Evolutionary conservation across 1,140 invertebrate genomes (phyloP), one percentile per base, ranked within the genome.

Genomic region (Carcinoscorpius rotundicauda): DNA sequence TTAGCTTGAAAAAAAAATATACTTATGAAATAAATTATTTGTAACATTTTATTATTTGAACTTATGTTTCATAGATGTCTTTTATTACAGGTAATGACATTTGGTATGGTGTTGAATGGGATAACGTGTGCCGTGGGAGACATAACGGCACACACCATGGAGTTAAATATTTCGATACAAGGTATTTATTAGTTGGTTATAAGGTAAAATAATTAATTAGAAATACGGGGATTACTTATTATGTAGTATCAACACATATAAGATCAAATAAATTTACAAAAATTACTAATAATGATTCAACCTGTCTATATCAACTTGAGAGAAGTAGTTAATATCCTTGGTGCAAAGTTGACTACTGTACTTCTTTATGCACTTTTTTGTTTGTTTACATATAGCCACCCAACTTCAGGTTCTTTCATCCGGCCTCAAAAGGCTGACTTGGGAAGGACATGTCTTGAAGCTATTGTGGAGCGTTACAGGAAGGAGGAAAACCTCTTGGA

Each of bases 81-180:
- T 52, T 8, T 11, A 57, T 57, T 57, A 11, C 10, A 57, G 55
- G 55, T 11, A 57, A 57, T 10, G 10, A 10, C 55, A 66, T 48
- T 5, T 97, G 93, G 93, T 79, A 91, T 66, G 93, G 94, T 3
- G 82, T 97, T 11, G 93, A 97, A 74, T 97, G 93, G 93, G 93
- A 97, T 78, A 86, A 94, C 75, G 80, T 84, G 4, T 75, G 77
- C 50, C 80, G 93, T 72, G 93, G 93, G 8, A 95, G 94, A 76
- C 93, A 98, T 74, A 84, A 93, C 82, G 93, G 93, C 1, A 84
- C 80, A 52, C 82, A 93, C 64, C 83, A 93, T 70, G 87, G 86
- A 59, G 77, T 84, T 58, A 81, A 84, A 71, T 97, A 95, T 77
- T 97, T 96, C 75, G 81, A 83, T 73, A 86, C 91, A 4, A 83